Evolutionary conservation across 2,113 vertebrate genomes (phyloP).

Genomic region (Indicator indicator): DNA sequence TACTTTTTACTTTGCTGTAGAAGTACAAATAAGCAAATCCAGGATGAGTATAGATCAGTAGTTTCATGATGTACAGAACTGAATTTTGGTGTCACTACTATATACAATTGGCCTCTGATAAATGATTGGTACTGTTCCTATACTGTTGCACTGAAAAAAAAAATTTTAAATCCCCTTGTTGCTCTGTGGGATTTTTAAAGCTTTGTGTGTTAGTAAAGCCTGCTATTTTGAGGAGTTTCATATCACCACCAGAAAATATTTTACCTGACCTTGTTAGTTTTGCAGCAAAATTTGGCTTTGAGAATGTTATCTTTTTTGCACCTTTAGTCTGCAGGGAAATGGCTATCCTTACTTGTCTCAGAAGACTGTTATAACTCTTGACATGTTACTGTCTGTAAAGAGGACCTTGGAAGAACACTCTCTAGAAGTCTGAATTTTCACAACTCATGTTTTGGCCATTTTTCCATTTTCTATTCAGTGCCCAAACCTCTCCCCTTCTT

Average conservation of each 20-base stretch:
- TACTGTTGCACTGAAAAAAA: background rate
- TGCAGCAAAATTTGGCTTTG: background rate
- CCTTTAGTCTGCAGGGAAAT: background rate
- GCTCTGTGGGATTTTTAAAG: background rate
- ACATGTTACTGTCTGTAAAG: background rate
- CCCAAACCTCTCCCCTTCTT: background rate
- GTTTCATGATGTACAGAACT: background rate
- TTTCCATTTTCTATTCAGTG: background rate
- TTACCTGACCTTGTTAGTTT: background rate
- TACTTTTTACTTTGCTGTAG: background rate
- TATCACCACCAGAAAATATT: background rate
- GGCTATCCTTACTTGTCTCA: background rate
- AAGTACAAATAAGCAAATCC: background rate
- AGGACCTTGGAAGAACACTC: background rate
- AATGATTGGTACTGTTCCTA: background rate
- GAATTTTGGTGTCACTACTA: background rate
- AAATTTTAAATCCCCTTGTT: background rate
- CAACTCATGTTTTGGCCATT: background rate
- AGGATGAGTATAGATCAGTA: background rate
- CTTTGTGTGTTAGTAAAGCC: background rate
- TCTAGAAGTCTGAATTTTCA: background rate
- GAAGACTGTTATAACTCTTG: background rate
- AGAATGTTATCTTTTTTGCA: background rate
- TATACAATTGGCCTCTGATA: background rate
- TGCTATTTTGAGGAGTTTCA: background rate